These are phyloP conservation scores for Petrosia ficiformis DNA, from an alignment of 37 sponge, comb jelly and placozoan genomes.

Conservation along the genomic window DNA sequence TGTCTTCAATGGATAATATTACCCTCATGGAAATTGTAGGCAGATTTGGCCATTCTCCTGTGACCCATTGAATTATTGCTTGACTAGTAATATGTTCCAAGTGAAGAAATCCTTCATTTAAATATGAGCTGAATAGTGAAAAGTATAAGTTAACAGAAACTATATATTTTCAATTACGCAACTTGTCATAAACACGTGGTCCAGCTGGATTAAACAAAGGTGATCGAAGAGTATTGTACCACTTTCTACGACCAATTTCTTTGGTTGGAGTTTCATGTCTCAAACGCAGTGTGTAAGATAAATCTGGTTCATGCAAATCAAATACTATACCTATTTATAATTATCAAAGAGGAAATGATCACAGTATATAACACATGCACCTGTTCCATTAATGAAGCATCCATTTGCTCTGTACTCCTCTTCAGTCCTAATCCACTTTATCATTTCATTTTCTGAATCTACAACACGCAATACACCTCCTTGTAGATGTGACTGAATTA, in stretches of 20 bases:
- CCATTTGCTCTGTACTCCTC: background rate
- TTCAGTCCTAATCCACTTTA: background rate
- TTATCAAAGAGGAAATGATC: background rate
- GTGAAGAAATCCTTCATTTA: slow-evolving; percentile 11
- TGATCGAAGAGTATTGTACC: background rate
- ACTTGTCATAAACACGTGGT: slow-evolving; percentile 17
- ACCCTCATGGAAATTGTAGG: background rate
- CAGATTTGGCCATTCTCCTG: background rate
- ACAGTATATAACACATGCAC: background rate
- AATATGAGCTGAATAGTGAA: background rate
- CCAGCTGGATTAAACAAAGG: background rate
- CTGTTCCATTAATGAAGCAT: slow-evolving; percentile 19
- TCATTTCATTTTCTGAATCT: background rate
- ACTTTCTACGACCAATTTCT: background rate
- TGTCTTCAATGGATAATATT: too few relatives aligned
- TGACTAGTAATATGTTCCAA: background rate
- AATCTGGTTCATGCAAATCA: background rate
- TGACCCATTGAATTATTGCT: background rate
- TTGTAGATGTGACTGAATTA: background rate
- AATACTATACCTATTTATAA: background rate
- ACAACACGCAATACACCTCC: background rate
- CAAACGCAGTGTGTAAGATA: slow-evolving; percentile 11
- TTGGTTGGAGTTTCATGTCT: slow-evolving; percentile 6
- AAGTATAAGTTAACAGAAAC: background rate
- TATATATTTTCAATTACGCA: background rate